Conservation (phyloP, 1,140 invertebrate species). For the Conopomorpha cramerella region DNA sequence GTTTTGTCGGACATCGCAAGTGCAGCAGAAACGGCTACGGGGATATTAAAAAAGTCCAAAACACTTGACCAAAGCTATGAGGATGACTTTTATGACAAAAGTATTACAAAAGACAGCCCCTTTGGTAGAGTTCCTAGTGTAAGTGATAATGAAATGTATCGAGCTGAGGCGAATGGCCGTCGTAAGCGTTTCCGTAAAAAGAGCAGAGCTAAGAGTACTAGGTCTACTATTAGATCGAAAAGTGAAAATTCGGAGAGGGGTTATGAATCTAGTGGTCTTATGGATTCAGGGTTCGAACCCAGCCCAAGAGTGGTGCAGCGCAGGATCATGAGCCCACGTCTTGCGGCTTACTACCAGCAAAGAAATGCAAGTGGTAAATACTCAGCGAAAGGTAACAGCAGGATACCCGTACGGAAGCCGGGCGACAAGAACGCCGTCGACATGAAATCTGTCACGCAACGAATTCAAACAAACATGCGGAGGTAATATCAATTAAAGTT, state of each 20-base stretch:
- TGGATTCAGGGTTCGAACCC: conserved; percentile 69
- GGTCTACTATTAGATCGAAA: conserved; percentile 46
- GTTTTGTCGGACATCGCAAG: conserved; percentile 35
- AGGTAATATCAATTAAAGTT: conserved; percentile 45
- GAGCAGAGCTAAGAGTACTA: conserved; percentile 44
- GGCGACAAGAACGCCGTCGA: conserved; percentile 70
- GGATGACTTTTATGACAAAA: no score
- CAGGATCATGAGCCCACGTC: conserved; percentile 45
- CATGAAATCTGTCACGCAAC: conserved; percentile 69
- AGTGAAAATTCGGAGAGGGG: conserved; percentile 59
- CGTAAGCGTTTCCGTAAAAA: conserved; percentile 53
- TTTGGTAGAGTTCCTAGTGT: conserved; percentile 47
- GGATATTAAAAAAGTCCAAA: conserved; percentile 42
- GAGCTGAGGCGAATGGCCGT: conserved; percentile 46
- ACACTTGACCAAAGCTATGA: no score
- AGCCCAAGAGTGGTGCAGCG: conserved; percentile 62
- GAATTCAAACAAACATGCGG: conserved; percentile 70
- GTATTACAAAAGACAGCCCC: conserved; percentile 19
- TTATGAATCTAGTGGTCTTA: conserved; percentile 55
- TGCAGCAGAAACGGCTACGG: conserved; percentile 25
- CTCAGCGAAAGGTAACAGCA: conserved; percentile 50
- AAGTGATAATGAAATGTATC: conserved; percentile 57
- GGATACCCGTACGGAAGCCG: conserved; percentile 65
- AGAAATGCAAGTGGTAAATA: conserved; percentile 44
- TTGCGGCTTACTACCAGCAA: conserved; percentile 54